Conservation (phyloP, 2,797 vertebrate species). For the Pangasius krempfi region DNA sequence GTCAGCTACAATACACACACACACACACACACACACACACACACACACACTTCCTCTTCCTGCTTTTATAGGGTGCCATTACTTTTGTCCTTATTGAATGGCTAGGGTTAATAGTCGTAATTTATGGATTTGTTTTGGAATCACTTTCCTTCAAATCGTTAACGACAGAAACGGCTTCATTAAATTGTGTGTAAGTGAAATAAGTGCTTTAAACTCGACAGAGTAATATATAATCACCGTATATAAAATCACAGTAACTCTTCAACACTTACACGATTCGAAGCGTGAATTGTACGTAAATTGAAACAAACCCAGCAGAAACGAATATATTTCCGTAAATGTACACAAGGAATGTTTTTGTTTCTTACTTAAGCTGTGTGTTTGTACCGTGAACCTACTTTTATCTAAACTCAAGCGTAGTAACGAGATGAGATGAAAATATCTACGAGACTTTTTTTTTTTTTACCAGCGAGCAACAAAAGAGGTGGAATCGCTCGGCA, state of each 20-base stretch:
- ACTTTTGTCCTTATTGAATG: neutral
- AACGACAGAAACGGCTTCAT: neutral
- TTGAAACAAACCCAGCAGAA: neutral
- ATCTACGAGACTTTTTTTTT: no score
- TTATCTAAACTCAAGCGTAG: neutral
- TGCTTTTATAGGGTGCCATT: neutral
- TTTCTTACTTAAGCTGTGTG: neutral
- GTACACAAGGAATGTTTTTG: neutral
- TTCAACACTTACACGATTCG: neutral
- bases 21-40: neutral
- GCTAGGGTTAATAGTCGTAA: neutral
- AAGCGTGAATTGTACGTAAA: neutral
- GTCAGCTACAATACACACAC: neutral
- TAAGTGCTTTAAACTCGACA: neutral
- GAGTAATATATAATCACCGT: neutral
- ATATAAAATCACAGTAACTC: neutral
- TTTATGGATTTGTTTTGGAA: neutral
- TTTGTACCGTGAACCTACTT: neutral
- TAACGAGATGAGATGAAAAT: neutral
- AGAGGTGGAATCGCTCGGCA: neutral
- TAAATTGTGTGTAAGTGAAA: neutral
- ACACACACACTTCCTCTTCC: neutral
- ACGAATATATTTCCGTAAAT: neutral
- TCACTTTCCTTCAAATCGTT: neutral
- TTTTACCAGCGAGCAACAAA: neutral